Percentiles rank a stretch among this genome's conserved stretches.
Conservation (phyloP, 2,797 vertebrate genomes). For the Cynodonichthys magdalenae region DNA sequence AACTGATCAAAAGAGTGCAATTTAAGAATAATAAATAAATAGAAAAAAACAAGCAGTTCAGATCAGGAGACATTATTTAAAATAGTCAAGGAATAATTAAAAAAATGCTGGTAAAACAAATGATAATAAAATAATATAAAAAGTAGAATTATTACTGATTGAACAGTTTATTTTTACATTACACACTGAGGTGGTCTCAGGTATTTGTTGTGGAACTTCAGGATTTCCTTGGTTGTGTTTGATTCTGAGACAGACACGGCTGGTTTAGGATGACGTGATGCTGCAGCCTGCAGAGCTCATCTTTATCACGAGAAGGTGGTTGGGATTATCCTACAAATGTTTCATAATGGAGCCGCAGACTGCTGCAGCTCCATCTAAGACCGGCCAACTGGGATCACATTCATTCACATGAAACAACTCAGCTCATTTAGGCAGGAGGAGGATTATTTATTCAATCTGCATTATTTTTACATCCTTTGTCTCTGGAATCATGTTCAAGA, state of each 20-base stretch:
- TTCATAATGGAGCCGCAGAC: conserved; percentile 42
- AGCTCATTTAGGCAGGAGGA: conserved; percentile 19
- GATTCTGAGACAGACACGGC: conserved; percentile 45
- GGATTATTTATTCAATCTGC: conserved; percentile 39
- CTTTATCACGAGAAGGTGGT: conserved; percentile 53
- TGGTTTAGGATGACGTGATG: conserved; percentile 22
- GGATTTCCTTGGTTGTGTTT: not conserved
- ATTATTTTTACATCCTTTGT: conserved; percentile 17
- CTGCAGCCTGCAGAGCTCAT: conserved; percentile 42
- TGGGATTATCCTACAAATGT: conserved; percentile 50
- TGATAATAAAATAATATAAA: too few relatives aligned
- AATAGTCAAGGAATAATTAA: too few relatives aligned
- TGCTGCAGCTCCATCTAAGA: conserved; percentile 35
- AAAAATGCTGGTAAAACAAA: too few relatives aligned
- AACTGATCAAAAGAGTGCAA: not conserved
- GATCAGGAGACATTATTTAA: conserved; percentile 11
- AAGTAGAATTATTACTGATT: too few relatives aligned
- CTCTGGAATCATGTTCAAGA: conserved; percentile 24
- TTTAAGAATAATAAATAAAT: not conserved
- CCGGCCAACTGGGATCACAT: conserved; percentile 24
- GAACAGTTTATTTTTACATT: too few relatives aligned
- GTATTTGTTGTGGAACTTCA: too few relatives aligned
- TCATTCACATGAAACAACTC: conserved; percentile 21
- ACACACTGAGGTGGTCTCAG: too few relatives aligned
- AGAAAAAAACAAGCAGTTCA: conserved; percentile 30